phyloP scores from a whole-genome alignment of 2,888 invertebrate genomes.

The Drosophila tripunctata region DNA sequence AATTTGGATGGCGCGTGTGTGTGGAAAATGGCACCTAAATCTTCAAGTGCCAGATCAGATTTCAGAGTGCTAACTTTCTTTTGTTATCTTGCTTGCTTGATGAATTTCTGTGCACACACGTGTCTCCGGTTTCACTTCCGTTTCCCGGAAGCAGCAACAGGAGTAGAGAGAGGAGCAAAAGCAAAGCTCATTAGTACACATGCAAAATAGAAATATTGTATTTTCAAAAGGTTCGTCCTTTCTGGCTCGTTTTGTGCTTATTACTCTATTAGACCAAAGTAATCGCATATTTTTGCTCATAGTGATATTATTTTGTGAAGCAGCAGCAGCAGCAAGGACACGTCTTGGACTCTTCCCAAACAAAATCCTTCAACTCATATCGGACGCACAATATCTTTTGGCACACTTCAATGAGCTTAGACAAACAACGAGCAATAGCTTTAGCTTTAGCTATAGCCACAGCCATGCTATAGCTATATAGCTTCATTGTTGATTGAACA shows the following conservation, averaged over 20 bases:
- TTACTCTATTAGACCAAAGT: slow-evolving; percentile 62
- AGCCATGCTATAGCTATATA: slow-evolving; percentile 38
- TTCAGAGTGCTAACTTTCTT: slow-evolving; percentile 23
- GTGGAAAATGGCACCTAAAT: not conserved
- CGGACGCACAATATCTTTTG: slow-evolving; percentile 68
- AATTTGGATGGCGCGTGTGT: slow-evolving; percentile 10
- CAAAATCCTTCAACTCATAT: slow-evolving; percentile 52
- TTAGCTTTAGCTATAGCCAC: slow-evolving; percentile 29
- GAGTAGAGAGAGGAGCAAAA: not conserved
- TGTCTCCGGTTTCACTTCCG: slow-evolving; percentile 58
- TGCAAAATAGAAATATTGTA: slow-evolving; percentile 43
- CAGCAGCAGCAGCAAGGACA: slow-evolving; percentile 14
- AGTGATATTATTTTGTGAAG: slow-evolving; percentile 65
- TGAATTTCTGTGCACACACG: slow-evolving; percentile 58
- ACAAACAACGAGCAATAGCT: slow-evolving; percentile 57
- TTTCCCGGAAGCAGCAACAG: slow-evolving; percentile 53
- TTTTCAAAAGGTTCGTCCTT: slow-evolving; percentile 28
- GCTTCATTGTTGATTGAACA: slow-evolving; percentile 76
- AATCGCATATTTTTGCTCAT: slow-evolving; percentile 28
- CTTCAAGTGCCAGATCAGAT: slow-evolving; percentile 1
- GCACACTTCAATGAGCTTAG: slow-evolving; percentile 73
- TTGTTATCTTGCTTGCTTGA: slow-evolving; percentile 44
- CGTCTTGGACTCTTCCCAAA: slow-evolving; percentile 38
- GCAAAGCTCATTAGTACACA: slow-evolving; percentile 59
- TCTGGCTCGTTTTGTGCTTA: slow-evolving; percentile 40